These are phyloP conservation scores for Lagopus leucura DNA, from an alignment of 2,113 vertebrate genomes.

Conservation along the genomic window DNA sequence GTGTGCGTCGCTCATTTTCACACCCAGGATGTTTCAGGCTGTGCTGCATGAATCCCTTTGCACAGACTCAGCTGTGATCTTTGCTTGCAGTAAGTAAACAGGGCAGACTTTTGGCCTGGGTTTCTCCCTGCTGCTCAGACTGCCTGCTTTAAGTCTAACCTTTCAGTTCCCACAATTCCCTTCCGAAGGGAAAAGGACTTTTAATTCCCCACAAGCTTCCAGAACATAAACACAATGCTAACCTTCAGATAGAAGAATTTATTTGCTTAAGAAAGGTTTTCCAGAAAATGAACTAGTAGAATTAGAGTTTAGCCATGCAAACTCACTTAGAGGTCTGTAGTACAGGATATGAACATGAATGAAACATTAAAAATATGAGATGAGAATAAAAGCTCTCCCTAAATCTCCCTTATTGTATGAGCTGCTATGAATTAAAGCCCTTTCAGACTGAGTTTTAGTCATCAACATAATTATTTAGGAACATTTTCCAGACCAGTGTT, in stretches of 20 bases:
- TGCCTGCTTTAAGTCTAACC: background rate
- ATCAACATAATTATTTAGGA: slow-evolving; percentile 69
- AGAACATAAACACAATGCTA: slow-evolving; percentile 44
- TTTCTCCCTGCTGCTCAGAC: background rate
- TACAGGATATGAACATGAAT: slow-evolving; percentile 70
- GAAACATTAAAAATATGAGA: slow-evolving; percentile 61
- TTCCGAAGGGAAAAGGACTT: background rate
- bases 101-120: background rate
- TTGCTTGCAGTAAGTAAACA: background rate
- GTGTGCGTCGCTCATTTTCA: background rate
- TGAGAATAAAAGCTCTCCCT: slow-evolving; percentile 55
- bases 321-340: slow-evolving; percentile 54
- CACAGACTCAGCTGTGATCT: background rate
- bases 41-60: background rate
- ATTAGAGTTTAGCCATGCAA: slow-evolving; percentile 56
- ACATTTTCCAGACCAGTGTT: slow-evolving; percentile 71
- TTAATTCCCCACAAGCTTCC: slow-evolving; percentile 33
- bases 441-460: slow-evolving; percentile 69
- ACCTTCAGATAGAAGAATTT: slow-evolving; percentile 6
- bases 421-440: slow-evolving; percentile 67
- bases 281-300: slow-evolving; percentile 36
- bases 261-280: slow-evolving; percentile 49
- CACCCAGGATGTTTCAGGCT: background rate
- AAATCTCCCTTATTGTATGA: slow-evolving; percentile 71
- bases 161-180: background rate